Conservation (phyloP, 2,888 invertebrate genomes). For the Troides helena region DNA sequence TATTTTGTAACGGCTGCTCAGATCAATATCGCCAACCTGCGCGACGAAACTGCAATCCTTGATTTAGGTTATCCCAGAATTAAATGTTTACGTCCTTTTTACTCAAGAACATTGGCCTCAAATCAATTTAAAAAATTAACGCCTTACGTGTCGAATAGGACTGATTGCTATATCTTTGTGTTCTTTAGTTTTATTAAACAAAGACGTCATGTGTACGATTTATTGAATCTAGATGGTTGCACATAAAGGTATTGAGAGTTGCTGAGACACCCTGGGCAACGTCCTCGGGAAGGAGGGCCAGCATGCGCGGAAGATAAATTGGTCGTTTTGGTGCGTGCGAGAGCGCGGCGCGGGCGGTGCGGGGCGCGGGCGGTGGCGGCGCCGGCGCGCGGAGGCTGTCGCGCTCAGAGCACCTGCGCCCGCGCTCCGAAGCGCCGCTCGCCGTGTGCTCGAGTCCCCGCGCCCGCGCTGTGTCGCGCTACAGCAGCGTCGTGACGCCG, state of each 20-base stretch:
- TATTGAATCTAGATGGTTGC: slow-evolving; percentile 26
- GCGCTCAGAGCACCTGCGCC: slow-evolving; percentile 87
- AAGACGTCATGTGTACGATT: slow-evolving; percentile 1
- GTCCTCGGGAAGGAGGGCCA: slow-evolving; percentile 71
- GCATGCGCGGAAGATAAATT: slow-evolving; percentile 78
- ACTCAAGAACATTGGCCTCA: slow-evolving; percentile 3
- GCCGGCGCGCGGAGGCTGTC: slow-evolving; percentile 82
- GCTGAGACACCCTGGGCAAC: slow-evolving; percentile 47
- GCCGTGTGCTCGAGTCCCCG: slow-evolving; percentile 74
- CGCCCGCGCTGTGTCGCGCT: slow-evolving; percentile 63
- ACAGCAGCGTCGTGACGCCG: slow-evolving; percentile 70
- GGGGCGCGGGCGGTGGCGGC: slow-evolving; percentile 79
- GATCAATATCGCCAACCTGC: slow-evolving; percentile 28
- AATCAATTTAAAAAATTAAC: slow-evolving; percentile 16
- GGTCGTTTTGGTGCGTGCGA: slow-evolving; percentile 77
- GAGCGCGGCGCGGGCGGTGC: slow-evolving; percentile 60
- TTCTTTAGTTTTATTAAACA: slow-evolving; percentile 12
- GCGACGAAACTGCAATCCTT: slow-evolving; percentile 37
- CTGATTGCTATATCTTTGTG: not conserved
- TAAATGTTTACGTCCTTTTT: slow-evolving; percentile 5
- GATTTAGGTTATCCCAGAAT: slow-evolving; percentile 41
- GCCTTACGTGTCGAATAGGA: slow-evolving; percentile 9
- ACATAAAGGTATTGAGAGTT: slow-evolving; percentile 19
- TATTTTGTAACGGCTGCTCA: slow-evolving; percentile 62
- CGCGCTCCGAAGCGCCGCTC: slow-evolving; percentile 80